A percentile compares a stretch with the other conserved stretches of the same genome.
Conservation (phyloP, 2,113 vertebrate species). For the Dissostichus mawsoni region DNA sequence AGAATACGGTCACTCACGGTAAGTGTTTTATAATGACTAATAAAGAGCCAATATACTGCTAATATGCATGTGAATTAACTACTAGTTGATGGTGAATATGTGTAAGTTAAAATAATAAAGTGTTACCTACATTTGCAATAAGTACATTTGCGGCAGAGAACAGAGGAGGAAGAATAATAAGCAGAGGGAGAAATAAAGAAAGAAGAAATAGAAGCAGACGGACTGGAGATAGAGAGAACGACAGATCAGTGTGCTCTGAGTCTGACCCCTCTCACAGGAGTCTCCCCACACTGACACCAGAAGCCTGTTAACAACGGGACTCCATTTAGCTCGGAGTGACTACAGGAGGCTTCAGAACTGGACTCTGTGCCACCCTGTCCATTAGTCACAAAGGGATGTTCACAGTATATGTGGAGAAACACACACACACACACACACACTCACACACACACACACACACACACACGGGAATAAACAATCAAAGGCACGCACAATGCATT, state of each 20-base stretch:
- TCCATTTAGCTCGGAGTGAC: conserved; percentile 67
- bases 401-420: conserved; percentile 7
- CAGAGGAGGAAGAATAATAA: no score
- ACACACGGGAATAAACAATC: conserved; percentile 13
- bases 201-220: no score
- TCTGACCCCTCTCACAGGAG: conserved; percentile 66
- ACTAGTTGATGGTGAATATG: no score
- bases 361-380: conserved; percentile 45
- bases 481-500: conserved; percentile 12
- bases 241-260: conserved; percentile 43
- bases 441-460: conserved; percentile 6
- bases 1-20: no score
- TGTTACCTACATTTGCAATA: no score
- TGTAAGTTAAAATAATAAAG: no score
- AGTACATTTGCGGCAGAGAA: no score
- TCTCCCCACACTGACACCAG: conserved; percentile 46
- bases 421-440: background rate
- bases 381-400: conserved; percentile 49
- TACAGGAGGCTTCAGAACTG: conserved; percentile 33
- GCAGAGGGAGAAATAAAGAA: no score
- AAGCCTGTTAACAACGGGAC: conserved; percentile 72
- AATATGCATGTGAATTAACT: no score
- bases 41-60: no score
- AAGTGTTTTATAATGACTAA: no score
- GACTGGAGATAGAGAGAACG: conserved; percentile 15